phyloP scores from a whole-genome alignment of 2,888 invertebrate species.

The Cancer borealis region DNA sequence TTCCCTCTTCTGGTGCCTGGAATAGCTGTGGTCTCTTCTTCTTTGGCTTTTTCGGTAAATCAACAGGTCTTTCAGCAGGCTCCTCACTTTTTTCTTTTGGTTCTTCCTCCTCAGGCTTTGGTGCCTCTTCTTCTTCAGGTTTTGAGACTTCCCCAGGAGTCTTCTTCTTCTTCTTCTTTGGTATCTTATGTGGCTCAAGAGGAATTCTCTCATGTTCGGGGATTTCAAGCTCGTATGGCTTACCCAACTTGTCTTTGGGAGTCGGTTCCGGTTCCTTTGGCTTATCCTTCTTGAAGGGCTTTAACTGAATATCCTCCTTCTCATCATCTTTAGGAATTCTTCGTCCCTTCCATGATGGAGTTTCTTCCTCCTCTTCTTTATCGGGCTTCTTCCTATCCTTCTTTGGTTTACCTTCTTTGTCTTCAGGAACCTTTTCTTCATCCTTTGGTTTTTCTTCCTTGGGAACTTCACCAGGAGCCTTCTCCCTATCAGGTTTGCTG shows the following conservation, averaged over 20 bases:
- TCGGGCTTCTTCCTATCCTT: conserved; percentile 62
- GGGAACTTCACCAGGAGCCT: not conserved
- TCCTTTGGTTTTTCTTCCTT: conserved; percentile 49
- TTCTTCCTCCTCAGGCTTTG: not conserved
- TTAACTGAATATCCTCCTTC: conserved; percentile 57
- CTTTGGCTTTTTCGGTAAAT: conserved; percentile 22
- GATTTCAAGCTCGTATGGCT: conserved; percentile 58
- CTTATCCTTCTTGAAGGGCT: conserved; percentile 66
- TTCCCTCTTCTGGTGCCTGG: conserved; percentile 48
- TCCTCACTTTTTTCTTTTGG: not conserved
- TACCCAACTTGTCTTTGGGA: conserved; percentile 50
- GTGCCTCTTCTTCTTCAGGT: not conserved
- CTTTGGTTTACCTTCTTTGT: conserved; percentile 53
- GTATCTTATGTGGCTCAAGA: conserved; percentile 37
- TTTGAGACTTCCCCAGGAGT: conserved; percentile 25
- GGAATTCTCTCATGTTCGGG: conserved; percentile 59
- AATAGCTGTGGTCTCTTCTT: conserved; percentile 40
- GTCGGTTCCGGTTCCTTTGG: conserved; percentile 57
- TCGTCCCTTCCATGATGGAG: conserved; percentile 56
- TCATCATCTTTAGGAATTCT: conserved; percentile 66
- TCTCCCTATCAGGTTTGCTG: conserved; percentile 61
- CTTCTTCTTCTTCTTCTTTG: conserved; percentile 43
- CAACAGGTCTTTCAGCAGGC: not conserved
- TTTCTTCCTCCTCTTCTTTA: conserved; percentile 55
- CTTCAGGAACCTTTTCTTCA: conserved; percentile 23